These are phyloP conservation scores for Drosophila willistoni DNA, from an alignment of 1,140 invertebrate species.

Conservation along the genomic window DNA sequence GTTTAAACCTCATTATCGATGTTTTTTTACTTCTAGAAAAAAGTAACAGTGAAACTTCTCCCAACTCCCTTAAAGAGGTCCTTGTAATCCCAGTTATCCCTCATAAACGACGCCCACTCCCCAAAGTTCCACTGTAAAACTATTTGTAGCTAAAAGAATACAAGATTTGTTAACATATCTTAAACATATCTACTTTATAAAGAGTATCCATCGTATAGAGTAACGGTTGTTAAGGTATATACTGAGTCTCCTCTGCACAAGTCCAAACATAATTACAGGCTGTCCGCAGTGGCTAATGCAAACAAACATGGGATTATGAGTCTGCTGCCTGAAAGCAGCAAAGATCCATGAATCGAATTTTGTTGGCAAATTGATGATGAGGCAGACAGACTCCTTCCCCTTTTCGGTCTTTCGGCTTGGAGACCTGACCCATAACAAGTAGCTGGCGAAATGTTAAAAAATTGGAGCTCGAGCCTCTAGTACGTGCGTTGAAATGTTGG, in stretches of 20 bases:
- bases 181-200: too few species aligned
- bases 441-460: slow-evolving; percentile 74
- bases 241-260: neutral
- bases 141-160: too few species aligned
- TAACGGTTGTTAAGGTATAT: slow-evolving; percentile 25
- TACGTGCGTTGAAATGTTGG: slow-evolving; percentile 23
- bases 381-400: slow-evolving; percentile 4
- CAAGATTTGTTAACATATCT: too few species aligned
- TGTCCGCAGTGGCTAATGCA: slow-evolving; percentile 77
- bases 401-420: neutral
- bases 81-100: too few species aligned
- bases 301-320: slow-evolving; percentile 80
- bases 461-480: slow-evolving; percentile 71
- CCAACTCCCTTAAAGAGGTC: too few species aligned
- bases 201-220: slow-evolving; percentile 13
- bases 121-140: too few species aligned
- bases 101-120: too few species aligned
- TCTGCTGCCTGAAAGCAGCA: slow-evolving; percentile 18
- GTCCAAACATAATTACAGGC: slow-evolving; percentile 62
- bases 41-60: too few species aligned
- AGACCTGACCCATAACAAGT: slow-evolving; percentile 72
- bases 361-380: slow-evolving; percentile 48
- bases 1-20: too few species aligned
- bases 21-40: too few species aligned
- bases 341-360: slow-evolving; percentile 15